A percentile compares a stretch with the other conserved stretches of the same genome.
phyloP scores from a whole-genome alignment of 2,797 vertebrate species.

The Synanceia verrucosa region DNA sequence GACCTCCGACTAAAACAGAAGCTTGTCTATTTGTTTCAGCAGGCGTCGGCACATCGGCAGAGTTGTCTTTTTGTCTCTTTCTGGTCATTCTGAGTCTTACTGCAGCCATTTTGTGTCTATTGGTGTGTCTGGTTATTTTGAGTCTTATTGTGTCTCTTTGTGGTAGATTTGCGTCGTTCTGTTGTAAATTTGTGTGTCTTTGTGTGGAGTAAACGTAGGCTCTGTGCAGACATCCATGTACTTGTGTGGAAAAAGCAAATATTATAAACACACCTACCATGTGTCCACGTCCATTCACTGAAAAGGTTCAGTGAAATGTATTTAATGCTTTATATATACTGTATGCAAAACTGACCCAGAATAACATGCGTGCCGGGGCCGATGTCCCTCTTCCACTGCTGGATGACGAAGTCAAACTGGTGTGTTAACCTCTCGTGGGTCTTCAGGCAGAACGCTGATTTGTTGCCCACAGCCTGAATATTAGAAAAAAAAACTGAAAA shows the following conservation, averaged over 20 bases:
- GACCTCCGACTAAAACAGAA: too few species aligned
- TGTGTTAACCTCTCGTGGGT: conserved; percentile 78
- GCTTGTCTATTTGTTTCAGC: too few species aligned
- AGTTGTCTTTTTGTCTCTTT: too few species aligned
- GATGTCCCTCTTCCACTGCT: conserved; percentile 87
- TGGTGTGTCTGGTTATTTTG: background rate
- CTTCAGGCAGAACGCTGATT: conserved; percentile 86
- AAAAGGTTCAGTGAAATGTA: background rate
- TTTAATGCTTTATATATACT: background rate
- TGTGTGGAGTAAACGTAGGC: background rate
- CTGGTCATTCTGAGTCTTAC: too few species aligned
- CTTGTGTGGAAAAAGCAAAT: background rate
- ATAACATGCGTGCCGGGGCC: conserved; percentile 81
- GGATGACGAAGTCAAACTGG: conserved; percentile 74
- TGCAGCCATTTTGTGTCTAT: too few species aligned
- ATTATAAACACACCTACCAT: background rate
- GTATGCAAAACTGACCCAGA: conserved; percentile 84
- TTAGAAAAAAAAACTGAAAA: background rate
- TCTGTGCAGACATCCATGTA: background rate
- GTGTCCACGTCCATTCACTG: background rate
- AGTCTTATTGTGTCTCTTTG: background rate
- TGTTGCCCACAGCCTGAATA: conserved; percentile 85
- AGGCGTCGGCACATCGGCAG: too few species aligned
- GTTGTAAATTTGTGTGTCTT: background rate
- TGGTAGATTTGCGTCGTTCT: background rate